Evolutionary conservation across 2,888 invertebrate genomes (phyloP).

Genomic region (Chouioia cunea): DNA sequence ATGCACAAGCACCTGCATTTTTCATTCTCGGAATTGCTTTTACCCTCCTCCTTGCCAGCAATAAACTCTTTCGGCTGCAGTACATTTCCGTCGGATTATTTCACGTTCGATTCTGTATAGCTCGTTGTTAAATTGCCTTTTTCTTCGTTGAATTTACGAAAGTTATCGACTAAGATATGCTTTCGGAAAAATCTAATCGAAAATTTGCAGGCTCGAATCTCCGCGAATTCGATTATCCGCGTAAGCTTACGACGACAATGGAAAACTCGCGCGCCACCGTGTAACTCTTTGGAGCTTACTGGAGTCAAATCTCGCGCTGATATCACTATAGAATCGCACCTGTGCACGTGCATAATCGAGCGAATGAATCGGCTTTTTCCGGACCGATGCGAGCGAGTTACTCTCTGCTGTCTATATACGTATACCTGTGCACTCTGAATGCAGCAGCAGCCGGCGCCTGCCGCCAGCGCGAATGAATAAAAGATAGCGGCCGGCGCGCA

Average conservation of each 20-base stretch:
- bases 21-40: too few relatives aligned
- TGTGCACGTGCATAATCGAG: not conserved
- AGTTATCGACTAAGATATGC: too few relatives aligned
- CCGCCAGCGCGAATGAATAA: constrained; percentile 51
- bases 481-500: constrained; percentile 45
- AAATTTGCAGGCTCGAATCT: not conserved
- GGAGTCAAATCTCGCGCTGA: constrained; percentile 18
- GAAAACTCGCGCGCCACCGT: constrained; percentile 30
- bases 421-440: constrained; percentile 30
- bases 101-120: too few relatives aligned
- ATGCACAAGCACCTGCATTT: too few relatives aligned
- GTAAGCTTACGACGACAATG: constrained; percentile 42
- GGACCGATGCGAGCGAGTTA: constrained; percentile 20
- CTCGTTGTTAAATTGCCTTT: too few relatives aligned
- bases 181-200: too few relatives aligned
- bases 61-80: too few relatives aligned
- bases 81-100: too few relatives aligned
- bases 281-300: too few relatives aligned
- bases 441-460: constrained; percentile 42
- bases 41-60: too few relatives aligned
- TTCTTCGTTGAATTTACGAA: too few relatives aligned
- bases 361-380: constrained; percentile 41
- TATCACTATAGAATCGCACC: constrained; percentile 1
- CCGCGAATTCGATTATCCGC: constrained; percentile 45
- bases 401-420: not conserved